Evolutionary conservation across 2,113 vertebrate species (phyloP).

Genomic region (Steatornis caripensis): DNA sequence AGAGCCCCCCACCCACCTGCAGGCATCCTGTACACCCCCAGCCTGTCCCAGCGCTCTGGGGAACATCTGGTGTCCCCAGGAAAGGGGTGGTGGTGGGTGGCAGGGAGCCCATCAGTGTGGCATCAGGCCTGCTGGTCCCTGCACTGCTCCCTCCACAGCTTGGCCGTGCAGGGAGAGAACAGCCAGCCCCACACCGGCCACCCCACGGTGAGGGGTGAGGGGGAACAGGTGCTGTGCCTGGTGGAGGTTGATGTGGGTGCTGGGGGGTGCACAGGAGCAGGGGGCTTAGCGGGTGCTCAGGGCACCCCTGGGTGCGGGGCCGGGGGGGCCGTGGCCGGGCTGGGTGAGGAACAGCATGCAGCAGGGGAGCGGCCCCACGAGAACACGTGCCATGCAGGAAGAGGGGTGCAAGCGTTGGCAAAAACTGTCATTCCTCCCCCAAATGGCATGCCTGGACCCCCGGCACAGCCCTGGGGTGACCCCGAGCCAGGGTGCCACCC

Average conservation of each 20-base stretch:
- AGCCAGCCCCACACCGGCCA: neutral
- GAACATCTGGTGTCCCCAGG: neutral
- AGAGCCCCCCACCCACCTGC: neutral
- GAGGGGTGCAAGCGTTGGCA: neutral
- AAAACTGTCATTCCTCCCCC: conserved; percentile 16
- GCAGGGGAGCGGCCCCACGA: neutral
- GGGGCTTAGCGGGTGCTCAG: neutral
- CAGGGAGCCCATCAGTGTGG: neutral
- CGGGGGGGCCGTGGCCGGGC: no score
- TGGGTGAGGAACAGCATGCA: no score
- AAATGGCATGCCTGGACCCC: neutral
- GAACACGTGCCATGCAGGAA: conserved; percentile 42
- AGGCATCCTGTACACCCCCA: neutral
- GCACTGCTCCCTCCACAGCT: neutral
- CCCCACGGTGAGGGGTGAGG: neutral
- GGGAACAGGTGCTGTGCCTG: neutral
- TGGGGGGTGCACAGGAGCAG: neutral
- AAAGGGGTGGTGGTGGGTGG: neutral
- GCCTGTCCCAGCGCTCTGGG: accelerated
- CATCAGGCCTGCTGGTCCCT: neutral
- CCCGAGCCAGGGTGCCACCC: neutral
- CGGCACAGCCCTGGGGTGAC: neutral
- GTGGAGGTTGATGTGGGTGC: neutral
- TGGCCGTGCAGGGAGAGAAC: neutral
- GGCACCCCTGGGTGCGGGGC: neutral